Base-by-base conservation (phyloP, 2,797 vertebrate species). In the Pogonophryne albipinna region DNA sequence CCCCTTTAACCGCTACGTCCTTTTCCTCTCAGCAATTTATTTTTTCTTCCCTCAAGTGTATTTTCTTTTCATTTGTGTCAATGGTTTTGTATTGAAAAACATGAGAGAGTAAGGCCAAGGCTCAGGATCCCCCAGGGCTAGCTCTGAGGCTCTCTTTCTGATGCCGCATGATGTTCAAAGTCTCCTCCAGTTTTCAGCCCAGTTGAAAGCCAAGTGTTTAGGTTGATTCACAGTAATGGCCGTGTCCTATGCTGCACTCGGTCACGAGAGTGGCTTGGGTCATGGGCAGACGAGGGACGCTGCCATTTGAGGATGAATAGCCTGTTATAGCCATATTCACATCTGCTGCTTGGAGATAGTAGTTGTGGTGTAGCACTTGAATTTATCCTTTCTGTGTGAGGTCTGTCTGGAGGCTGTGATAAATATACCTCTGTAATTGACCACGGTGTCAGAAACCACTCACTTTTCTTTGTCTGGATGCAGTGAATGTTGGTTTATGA, bases 61-160 rank as follows among this genome's bases (percentile, higher is more conserved):
- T 89, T 85, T 87, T 84, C 75, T 85, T 90, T 92, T 87, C 80
- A 80, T 90, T 88, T 89, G 62, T 85, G 86, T 89, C 79, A 62
- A 57, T 81, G 77, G 61, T 60, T 84, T 79, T 88, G 85, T 86
- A 90, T 90, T 89, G 84, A 91, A 91, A 91, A 90, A 91, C 90
- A 92, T 87, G 84, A 92, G 85, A 57, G 77, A 69, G 58, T 15
- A 67, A 81, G 80, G 83, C 78, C 61, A 66, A 74, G 66, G 78
- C 83, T 66, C 15, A 4, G 67, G 63, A 31, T 73, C 83, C 85
- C 87, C 42, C 27, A 74, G 85, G 91, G 85, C 76, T 68, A 3
- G 63, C 49, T 42, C 80, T n/a, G 57, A 76, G 78, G 82, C 84
- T 76, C 76, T 74, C 51, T 84, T 82, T 87, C 76, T 89, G 74